Evolutionary conservation across 2,888 invertebrate genomes (phyloP), one percentile per base, ranked within the genome.

Genomic region (Sinopyrophorus schimmeli): DNA sequence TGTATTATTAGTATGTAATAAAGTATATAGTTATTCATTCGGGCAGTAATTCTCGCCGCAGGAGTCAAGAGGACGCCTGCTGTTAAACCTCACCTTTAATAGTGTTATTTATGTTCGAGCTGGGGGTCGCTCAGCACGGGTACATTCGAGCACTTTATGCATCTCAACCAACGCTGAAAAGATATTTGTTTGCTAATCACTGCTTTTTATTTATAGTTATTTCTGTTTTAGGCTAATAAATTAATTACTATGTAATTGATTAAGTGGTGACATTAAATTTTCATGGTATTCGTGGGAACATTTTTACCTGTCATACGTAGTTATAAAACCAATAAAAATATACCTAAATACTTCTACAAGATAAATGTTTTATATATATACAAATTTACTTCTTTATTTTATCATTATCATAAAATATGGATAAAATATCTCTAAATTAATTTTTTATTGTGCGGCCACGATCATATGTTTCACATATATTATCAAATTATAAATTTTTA

Each of bases 1-100:
- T 69, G 66, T 71, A 71, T 73, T 74, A 74, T 73, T 74, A 73
- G 73, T 71, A 72, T 72, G 72, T 72, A 73, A 74, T 74, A 74
- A 74, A 73, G 72, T 72, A 74, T 71, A 72, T 72, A 72, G 72
- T 73, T 72, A 73, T 73, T 73, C 73, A 72, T 72, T 72, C 66
- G 65, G 70, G 72, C 72, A 73, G 74, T 74, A 74, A 74, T 71
- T 74, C 74, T 74, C 74, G 54, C 74, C 37, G 68, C 66, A 63
- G 73, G 74, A 65, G 65, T 63, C 65, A 57, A 55, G 57, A 59
- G 71, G 63, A 65, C 67, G 60, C 74, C 72, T 62, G 72, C 74
- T 71, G 74, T 64, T 70, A 66, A 68, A 71, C 72, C 74, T 73
- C 74, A 73, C 74, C 74, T 75, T 74, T 74, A 74, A 74, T 74